Conservation (phyloP, 35 echinoderm and acorn worm species). For the Heliocidaris tuberculata region DNA sequence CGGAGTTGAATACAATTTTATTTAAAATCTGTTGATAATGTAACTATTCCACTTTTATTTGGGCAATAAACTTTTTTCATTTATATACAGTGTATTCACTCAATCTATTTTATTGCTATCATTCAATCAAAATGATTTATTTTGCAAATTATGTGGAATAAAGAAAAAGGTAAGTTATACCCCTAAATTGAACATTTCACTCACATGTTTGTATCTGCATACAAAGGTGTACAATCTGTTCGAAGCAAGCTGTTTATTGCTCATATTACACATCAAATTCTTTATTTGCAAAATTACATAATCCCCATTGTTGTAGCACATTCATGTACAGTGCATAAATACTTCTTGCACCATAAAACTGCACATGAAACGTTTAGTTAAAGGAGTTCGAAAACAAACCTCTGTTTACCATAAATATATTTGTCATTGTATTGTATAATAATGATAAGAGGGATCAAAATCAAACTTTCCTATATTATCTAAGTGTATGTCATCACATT, state of each 20-base stretch:
- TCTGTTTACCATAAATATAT: too few relatives aligned
- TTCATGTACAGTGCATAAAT: background rate
- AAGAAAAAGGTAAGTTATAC: constrained; percentile 13
- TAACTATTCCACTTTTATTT: too few relatives aligned
- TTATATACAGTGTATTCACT: too few relatives aligned
- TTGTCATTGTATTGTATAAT: too few relatives aligned
- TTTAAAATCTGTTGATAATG: too few relatives aligned
- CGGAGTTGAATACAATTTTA: too few relatives aligned
- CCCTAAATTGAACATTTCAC: background rate
- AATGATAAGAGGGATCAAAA: too few relatives aligned
- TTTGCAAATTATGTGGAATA: background rate
- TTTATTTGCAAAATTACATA: background rate
- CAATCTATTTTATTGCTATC: too few relatives aligned
- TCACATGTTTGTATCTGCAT: background rate
- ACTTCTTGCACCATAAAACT: background rate
- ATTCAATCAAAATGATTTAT: background rate
- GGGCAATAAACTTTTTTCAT: too few relatives aligned
- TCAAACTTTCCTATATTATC: too few relatives aligned
- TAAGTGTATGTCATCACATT: too few relatives aligned
- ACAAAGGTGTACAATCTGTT: background rate
- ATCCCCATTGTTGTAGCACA: background rate
- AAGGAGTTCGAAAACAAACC: background rate
- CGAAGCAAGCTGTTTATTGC: background rate
- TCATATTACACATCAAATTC: background rate
- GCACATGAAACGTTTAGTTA: background rate